Evolutionary conservation across 2,113 vertebrate species (phyloP).

Genomic region (Scatophagus argus): DNA sequence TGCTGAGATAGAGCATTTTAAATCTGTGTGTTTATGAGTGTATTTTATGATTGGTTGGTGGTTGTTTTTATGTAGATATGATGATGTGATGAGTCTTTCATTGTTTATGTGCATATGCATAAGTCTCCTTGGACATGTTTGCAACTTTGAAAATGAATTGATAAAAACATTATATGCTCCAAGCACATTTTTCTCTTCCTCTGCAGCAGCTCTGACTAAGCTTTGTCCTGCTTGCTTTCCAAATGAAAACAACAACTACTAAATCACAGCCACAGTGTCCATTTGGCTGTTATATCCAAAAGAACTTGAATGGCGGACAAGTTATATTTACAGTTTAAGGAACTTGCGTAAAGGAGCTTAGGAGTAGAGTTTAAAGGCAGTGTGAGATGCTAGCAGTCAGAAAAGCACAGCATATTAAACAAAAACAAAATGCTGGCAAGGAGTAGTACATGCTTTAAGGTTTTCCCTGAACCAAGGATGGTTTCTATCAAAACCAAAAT

Average conservation of each 20-base stretch:
- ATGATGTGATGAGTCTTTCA: background rate
- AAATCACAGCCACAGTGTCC: slow-evolving; percentile 8
- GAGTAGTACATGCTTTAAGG: slow-evolving; percentile 36
- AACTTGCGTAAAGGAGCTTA: slow-evolving; percentile 47
- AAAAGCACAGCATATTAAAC: slow-evolving; percentile 51
- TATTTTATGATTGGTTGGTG: background rate
- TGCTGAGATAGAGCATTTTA: background rate
- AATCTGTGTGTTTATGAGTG: background rate
- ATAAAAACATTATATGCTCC: slow-evolving; percentile 7
- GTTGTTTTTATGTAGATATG: background rate
- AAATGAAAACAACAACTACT: slow-evolving; percentile 25
- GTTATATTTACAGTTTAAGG: slow-evolving; percentile 50
- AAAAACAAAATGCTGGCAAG: slow-evolving; percentile 51
- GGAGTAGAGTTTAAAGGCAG: slow-evolving; percentile 44
- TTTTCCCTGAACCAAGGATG: slow-evolving; percentile 44
- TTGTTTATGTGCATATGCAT: background rate
- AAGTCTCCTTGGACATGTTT: background rate
- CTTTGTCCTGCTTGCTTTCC: slow-evolving; percentile 13
- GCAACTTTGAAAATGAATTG: background rate
- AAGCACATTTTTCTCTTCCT: background rate
- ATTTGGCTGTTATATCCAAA: slow-evolving; percentile 28
- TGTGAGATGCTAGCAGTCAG: slow-evolving; percentile 38
- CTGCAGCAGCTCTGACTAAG: slow-evolving; percentile 24
- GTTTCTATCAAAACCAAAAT: slow-evolving; percentile 26
- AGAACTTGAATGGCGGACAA: slow-evolving; percentile 29